Conservation (phyloP, 2,888 invertebrate genomes). For the Mylabris sibirica region DNA sequence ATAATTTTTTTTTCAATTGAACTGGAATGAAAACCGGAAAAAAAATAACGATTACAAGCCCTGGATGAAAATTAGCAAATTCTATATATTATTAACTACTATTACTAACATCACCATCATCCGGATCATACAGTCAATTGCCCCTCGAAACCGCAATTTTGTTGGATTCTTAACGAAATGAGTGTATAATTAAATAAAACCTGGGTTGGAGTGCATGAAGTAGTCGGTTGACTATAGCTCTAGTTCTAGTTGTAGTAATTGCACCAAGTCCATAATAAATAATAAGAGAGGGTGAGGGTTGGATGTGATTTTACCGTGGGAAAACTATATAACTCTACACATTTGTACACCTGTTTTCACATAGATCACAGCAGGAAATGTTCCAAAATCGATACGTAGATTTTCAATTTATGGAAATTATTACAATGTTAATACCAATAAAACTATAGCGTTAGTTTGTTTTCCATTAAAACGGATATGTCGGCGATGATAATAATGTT, state of each 20-base stretch:
- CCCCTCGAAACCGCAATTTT: conserved; percentile 24
- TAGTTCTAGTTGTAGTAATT: neutral
- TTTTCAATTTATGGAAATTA: neutral
- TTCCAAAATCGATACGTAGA: conserved; percentile 15
- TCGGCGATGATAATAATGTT: neutral
- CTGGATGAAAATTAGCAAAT: neutral
- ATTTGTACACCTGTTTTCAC: conserved; percentile 45
- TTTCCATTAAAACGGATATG: conserved; percentile 4
- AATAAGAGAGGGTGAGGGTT: conserved; percentile 16
- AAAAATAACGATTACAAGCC: too few species aligned
- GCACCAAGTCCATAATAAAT: conserved; percentile 32
- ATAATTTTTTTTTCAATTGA: neutral
- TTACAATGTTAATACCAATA: neutral
- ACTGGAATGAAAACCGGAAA: neutral
- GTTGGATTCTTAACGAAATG: conserved; percentile 32
- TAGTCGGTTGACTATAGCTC: conserved; percentile 16
- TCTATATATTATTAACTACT: neutral
- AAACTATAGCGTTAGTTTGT: neutral
- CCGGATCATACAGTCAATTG: conserved; percentile 25
- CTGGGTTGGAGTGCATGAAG: conserved; percentile 33
- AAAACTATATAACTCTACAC: conserved; percentile 44
- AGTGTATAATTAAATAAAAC: conserved; percentile 31
- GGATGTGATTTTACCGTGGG: conserved; percentile 55
- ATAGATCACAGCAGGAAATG: conserved; percentile 32
- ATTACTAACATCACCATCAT: neutral